Evolutionary conservation across 2,797 vertebrate species (phyloP).

Genomic region (Florisuga fusca): DNA sequence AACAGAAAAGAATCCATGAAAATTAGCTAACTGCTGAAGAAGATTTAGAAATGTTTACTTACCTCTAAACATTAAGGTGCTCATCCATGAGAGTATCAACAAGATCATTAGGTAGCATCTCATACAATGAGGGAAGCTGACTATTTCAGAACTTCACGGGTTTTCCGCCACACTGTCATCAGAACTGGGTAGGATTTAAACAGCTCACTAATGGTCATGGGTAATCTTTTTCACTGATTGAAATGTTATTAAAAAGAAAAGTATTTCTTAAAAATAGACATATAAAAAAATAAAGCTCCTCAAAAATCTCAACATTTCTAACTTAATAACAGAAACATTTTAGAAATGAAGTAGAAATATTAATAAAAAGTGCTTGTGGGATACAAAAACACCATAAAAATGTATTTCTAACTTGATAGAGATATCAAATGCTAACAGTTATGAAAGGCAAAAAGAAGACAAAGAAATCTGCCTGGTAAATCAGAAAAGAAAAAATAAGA

Average conservation of each 20-base stretch:
- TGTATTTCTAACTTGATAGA: not conserved
- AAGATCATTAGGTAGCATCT: not conserved
- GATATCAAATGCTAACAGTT: not conserved
- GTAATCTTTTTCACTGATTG: not conserved
- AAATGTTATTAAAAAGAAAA: not conserved
- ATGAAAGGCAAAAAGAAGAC: not conserved
- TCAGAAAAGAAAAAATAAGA: not conserved
- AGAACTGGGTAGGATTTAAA: not conserved
- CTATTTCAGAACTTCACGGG: not conserved
- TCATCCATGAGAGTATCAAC: not conserved
- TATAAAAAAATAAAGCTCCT: not conserved
- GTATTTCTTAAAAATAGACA: not conserved
- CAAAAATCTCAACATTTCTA: not conserved
- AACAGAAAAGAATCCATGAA: not conserved
- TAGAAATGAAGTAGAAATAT: not conserved
- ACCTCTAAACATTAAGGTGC: not conserved
- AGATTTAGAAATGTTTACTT: not conserved
- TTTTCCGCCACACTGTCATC: not conserved
- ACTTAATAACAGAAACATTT: not conserved
- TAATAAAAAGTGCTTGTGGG: not conserved
- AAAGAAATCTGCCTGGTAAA: not conserved
- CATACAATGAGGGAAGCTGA: not conserved
- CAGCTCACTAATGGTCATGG: not conserved
- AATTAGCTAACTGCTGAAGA: not conserved
- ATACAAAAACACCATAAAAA: not conserved